phyloP scores from a whole-genome alignment of 2,888 invertebrate genomes.

The Drosophila hamatofila region DNA sequence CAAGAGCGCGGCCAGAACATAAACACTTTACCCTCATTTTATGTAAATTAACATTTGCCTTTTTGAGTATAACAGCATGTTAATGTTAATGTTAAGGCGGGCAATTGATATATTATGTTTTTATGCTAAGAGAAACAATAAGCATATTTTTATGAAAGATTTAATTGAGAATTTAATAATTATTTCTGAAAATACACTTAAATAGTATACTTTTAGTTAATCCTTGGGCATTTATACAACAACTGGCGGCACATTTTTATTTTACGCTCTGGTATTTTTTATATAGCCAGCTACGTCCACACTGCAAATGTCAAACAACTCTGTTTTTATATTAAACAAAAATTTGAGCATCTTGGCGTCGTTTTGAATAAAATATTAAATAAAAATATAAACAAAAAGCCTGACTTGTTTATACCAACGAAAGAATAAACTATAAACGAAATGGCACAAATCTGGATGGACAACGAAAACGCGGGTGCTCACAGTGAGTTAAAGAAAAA shows the following conservation, averaged over 20 bases:
- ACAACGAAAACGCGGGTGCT: conserved; percentile 36
- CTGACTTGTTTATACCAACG: neutral
- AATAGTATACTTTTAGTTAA: neutral
- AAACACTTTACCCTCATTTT: conserved; percentile 31
- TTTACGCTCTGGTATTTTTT: neutral
- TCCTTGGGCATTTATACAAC: neutral
- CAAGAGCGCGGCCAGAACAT: conserved; percentile 40
- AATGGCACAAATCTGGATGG: conserved; percentile 54
- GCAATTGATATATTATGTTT: neutral
- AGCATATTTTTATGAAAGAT: neutral
- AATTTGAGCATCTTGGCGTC: conserved; percentile 25
- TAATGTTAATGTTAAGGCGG: neutral
- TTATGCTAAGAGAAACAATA: neutral
- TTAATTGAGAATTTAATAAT: neutral
- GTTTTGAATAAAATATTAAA: neutral
- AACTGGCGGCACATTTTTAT: neutral
- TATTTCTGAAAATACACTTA: neutral
- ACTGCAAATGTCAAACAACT: conserved; percentile 9
- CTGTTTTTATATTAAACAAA: neutral
- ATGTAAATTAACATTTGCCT: conserved; percentile 31
- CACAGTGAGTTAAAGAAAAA: conserved; percentile 25
- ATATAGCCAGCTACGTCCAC: conserved; percentile 11
- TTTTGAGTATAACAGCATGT: conserved; percentile 22
- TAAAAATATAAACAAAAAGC: neutral
- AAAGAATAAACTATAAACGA: neutral